These are phyloP conservation scores for Stratiomys singularior DNA, from an alignment of 2,888 invertebrate species.

Conservation along the genomic window DNA sequence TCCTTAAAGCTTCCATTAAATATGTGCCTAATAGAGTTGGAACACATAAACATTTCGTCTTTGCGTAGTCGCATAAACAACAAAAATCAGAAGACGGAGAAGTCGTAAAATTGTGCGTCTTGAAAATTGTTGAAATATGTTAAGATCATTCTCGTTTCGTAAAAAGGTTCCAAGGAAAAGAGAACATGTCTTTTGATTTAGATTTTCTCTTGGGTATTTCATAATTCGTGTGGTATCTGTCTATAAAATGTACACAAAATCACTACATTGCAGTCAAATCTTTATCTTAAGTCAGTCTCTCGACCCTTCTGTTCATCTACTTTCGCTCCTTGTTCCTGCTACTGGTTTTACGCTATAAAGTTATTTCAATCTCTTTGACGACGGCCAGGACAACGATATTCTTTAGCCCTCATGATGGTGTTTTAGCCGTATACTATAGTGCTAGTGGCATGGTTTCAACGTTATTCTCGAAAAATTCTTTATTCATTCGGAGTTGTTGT, in stretches of 20 bases:
- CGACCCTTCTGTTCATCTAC: not conserved
- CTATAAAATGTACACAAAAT: not conserved
- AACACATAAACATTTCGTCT: not conserved
- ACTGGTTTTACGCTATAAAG: slow-evolving; percentile 3
- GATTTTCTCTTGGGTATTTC: slow-evolving; percentile 3
- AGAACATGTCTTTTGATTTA: slow-evolving; percentile 13
- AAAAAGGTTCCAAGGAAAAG: not conserved
- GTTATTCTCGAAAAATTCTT: slow-evolving; percentile 11
- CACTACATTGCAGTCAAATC: slow-evolving; percentile 15
- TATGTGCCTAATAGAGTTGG: not conserved
- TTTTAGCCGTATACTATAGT: not conserved
- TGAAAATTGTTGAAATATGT: slow-evolving; percentile 15
- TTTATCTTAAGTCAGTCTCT: not conserved
- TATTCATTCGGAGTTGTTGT: not conserved
- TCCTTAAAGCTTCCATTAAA: slow-evolving; percentile 12
- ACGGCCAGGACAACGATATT: slow-evolving; percentile 28
- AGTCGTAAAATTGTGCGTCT: slow-evolving; percentile 23
- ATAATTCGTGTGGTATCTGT: slow-evolving; percentile 20
- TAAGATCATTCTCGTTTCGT: not conserved
- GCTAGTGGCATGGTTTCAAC: not conserved
- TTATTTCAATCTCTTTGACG: slow-evolving; percentile 32
- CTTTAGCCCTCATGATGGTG: not conserved
- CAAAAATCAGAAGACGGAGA: not conserved
- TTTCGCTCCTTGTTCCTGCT: too few species aligned
- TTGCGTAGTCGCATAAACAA: too few species aligned